phyloP scores from a whole-genome alignment of 2,113 vertebrate genomes.

The Heterotilapia buettikoferi region DNA sequence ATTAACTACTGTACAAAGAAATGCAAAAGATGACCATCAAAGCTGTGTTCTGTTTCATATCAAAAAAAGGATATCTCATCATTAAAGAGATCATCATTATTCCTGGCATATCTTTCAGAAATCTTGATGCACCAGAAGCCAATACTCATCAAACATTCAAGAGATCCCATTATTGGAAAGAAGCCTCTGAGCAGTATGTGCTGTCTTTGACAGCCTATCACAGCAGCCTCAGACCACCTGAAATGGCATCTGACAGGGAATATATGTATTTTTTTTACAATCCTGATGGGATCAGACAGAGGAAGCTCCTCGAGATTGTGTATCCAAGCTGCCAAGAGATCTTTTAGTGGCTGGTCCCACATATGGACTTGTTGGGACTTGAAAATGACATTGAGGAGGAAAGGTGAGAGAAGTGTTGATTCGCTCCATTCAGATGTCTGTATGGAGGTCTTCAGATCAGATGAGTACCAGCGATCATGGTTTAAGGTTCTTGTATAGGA shows the following conservation, averaged over 20 bases:
- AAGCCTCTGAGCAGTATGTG: neutral
- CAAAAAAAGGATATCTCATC: fast-evolving
- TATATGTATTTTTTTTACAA: neutral
- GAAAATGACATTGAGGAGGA: neutral
- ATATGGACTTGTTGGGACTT: neutral
- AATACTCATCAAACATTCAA: constrained; percentile 34
- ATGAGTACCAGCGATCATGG: neutral
- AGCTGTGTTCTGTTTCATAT: neutral
- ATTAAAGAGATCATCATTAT: neutral
- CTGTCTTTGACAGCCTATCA: constrained; percentile 23
- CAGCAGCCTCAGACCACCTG: neutral
- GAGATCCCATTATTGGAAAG: neutral
- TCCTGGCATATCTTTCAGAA: neutral
- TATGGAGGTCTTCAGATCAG: neutral
- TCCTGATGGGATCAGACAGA: constrained; percentile 1
- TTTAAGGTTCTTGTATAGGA: neutral
- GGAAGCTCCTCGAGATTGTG: neutral
- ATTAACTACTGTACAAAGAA: neutral
- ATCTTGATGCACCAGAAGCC: neutral
- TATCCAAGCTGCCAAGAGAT: neutral
- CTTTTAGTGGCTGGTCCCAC: neutral
- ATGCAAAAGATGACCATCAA: neutral
- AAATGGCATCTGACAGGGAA: constrained; percentile 24
- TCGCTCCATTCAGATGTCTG: neutral
- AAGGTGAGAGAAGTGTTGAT: neutral